Percentiles rank a stretch among this genome's conserved stretches.
These are phyloP conservation scores for Syritta pipiens DNA, from an alignment of 2,888 invertebrate genomes.

Conservation along the genomic window DNA sequence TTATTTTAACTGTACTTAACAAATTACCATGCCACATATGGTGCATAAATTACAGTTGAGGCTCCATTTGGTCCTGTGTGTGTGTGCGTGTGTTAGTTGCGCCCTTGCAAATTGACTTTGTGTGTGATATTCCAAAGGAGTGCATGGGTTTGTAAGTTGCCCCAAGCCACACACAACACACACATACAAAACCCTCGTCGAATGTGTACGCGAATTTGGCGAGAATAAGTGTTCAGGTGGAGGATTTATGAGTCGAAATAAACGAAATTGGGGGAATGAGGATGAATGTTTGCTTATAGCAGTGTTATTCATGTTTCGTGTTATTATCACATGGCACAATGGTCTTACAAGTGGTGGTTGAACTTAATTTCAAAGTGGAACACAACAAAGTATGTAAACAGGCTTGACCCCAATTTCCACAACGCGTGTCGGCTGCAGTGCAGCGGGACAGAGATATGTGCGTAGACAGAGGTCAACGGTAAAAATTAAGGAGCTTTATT, in stretches of 20 bases:
- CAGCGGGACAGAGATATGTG: no score
- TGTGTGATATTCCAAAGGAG: slow-evolving; percentile 8
- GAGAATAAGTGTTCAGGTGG: slow-evolving; percentile 56
- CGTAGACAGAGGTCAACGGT: no score
- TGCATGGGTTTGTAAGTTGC: slow-evolving; percentile 5
- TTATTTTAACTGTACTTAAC: slow-evolving; percentile 80
- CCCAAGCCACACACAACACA: not conserved
- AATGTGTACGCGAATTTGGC: slow-evolving; percentile 25
- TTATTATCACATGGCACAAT: slow-evolving; percentile 18
- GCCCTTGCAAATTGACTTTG: slow-evolving; percentile 35
- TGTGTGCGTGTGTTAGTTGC: slow-evolving; percentile 56
- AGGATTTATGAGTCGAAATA: slow-evolving; percentile 53
- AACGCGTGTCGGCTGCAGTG: no score
- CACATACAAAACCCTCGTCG: not conserved
- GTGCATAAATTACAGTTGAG: slow-evolving; percentile 72
- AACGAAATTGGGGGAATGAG: slow-evolving; percentile 48
- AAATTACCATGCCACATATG: slow-evolving; percentile 80
- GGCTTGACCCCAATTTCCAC: no score
- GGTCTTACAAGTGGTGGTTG: slow-evolving; percentile 12
- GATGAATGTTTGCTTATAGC: slow-evolving; percentile 42
- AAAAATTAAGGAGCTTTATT: no score
- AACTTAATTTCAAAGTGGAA: slow-evolving; percentile 7
- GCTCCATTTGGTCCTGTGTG: slow-evolving; percentile 37
- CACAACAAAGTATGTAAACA: not conserved
- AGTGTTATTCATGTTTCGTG: slow-evolving; percentile 43